Evolutionary conservation across 2,888 invertebrate species (phyloP), one percentile per base, ranked within the genome.

Genomic region (Trichogramma dendrolimi): DNA sequence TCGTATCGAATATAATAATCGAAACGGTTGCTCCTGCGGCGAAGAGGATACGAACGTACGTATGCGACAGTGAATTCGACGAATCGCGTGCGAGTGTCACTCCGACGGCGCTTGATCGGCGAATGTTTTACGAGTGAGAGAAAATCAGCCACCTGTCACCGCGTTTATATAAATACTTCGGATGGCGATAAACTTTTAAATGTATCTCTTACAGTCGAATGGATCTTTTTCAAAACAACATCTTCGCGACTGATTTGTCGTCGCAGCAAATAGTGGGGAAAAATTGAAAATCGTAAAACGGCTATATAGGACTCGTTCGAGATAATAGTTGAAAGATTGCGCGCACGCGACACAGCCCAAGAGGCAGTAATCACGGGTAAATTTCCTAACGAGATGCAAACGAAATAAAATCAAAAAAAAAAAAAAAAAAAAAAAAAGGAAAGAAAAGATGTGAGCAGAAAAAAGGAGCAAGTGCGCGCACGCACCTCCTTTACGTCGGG

Each of bases 41-140:
- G 27, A 27, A 27, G 38, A 43, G 40, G 43, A 41, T 7, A 38
- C 14, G 11, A 38, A 7, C 3, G 8, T 53, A n/a, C 10, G 6
- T 10, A 7, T 39, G 14, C n/a, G 51, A 38, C 47, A 47, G 47
- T 11, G 8, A 46, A 46, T 5, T 6, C 42, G 46, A 44, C 39
- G 7, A n/a, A 47, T 11, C 8, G 38, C 47, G 42, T 5, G 27
- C 38, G 49, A 2, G n/a, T 6, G 39, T 6, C 41, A 61, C 64
- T 63, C 61, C 58, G 60, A 63, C 51, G 42, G 4, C 10, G 58
- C 44, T 53, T 59, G 46, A 60, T 40, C 60, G 59, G 65, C 62
- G 67, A 70, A 68, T 70, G 61, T 69, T 70, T 69, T 65, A 67
- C 63, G 65, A 68, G 63, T 58, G 62, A 47, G 65, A 60, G 59